Evolutionary conservation across 2,797 vertebrate species (phyloP).

Genomic region (Thaleichthys pacificus): DNA sequence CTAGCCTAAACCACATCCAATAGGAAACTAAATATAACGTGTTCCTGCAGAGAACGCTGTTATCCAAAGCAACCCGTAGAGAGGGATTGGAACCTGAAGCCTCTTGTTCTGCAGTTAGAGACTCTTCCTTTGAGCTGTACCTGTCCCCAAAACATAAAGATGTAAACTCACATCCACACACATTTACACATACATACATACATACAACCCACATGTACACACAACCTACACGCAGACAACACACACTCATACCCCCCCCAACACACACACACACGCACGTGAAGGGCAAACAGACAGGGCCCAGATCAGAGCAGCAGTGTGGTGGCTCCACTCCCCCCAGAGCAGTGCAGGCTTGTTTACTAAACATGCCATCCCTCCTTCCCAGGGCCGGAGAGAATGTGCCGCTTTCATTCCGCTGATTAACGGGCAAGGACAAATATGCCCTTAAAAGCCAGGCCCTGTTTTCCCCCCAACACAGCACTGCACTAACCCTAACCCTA

Average conservation of each 20-base stretch:
- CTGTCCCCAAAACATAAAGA: slow-evolving; percentile 4
- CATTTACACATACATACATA: slow-evolving; percentile 20
- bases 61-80: no score
- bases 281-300: neutral
- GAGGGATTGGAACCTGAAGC: no score
- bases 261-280: slow-evolving; percentile 24
- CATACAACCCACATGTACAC: slow-evolving; percentile 30
- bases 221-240: neutral
- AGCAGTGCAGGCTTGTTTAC: slow-evolving; percentile 68
- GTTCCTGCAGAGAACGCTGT: no score
- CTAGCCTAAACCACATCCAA: no score
- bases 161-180: neutral
- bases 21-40: no score
- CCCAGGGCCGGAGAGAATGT: slow-evolving; percentile 60
- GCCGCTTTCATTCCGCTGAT: slow-evolving; percentile 72
- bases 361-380: slow-evolving; percentile 73
- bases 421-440: slow-evolving; percentile 75
- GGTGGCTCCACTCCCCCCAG: neutral
- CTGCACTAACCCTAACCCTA: no score
- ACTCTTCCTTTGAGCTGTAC: no score
- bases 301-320: neutral
- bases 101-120: no score
- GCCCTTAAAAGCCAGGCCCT: slow-evolving; percentile 63
- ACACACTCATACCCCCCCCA: neutral
- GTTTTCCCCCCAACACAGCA: slow-evolving; percentile 10